Evolutionary conservation across 1,140 invertebrate species (phyloP), one percentile per base, ranked within the genome.

Genomic region (Halesus radiatus): DNA sequence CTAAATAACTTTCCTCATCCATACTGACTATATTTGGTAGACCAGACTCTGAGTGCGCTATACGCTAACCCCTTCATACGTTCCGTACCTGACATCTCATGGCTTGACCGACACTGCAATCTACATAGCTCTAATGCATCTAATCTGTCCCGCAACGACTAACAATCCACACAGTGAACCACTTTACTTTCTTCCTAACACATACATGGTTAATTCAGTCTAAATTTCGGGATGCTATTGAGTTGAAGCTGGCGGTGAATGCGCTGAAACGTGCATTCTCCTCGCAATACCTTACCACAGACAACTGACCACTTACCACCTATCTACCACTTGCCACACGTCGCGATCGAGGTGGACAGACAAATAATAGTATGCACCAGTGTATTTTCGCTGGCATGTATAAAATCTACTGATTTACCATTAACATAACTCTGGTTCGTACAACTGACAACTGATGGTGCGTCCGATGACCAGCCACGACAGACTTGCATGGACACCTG

Each of bases 391-490:
- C 18, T 15, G 15, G 45, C 68, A 23, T 22, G 68, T 53, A 52
- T 72, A 72, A 72, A 72, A 72, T 53, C 68, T 72, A 72, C 45
- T 13, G 60, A 16, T 66, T 66, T 66, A 53, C 16, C 50, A 53
- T 72, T 16, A 53, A 72, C 54, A 72, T 72, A 72, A 72, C 45
- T 53, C 45, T 26, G 20, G 64, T 13, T 72, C 54, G 50, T 53
- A 72, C 45, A 23, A 53, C 8, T 23, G 56, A 60, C 13, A 60
- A 60, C 56, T 60, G 56, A 23, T 7, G 20, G 20, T 22, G 18
- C 18, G n/a, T 45, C 37, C 37, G 10, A 10, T 45, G 8, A 45
- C 37, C 10, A 45, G 37, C 37, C 37, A 13, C 10, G 37, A 45
- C 37, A 45, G 37, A 45, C 37, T 10, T 32, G 56, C 10, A 20